Conservation (phyloP, 2,888 invertebrate genomes). For the Agonopterix subpropinquella region DNA sequence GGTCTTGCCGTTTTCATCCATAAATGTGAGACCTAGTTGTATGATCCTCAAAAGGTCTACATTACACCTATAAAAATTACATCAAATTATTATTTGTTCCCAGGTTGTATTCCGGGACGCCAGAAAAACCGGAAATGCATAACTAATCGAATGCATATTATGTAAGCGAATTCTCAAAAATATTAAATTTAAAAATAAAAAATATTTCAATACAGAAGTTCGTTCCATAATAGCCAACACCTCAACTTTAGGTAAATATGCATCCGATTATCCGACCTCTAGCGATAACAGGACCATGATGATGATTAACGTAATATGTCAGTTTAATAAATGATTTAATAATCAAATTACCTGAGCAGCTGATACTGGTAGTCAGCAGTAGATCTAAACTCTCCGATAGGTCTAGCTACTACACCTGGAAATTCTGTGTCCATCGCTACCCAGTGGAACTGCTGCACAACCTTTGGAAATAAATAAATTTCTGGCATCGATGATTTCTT, state of each 20-base stretch:
- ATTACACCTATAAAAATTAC: constrained; percentile 80
- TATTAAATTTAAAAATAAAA: too few relatives aligned
- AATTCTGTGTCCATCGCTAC: constrained; percentile 99
- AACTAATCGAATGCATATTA: too few relatives aligned
- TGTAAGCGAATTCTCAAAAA: too few relatives aligned
- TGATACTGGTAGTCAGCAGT: constrained; percentile 97
- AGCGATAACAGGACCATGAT: too few relatives aligned
- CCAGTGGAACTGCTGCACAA: constrained; percentile 89
- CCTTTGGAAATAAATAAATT: constrained; percentile 37
- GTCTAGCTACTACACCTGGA: constrained; percentile 97
- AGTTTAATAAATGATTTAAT: too few relatives aligned
- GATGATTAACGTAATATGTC: too few relatives aligned
- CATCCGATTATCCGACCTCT: too few relatives aligned
- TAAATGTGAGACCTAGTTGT: constrained; percentile 96
- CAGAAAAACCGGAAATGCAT: too few relatives aligned
- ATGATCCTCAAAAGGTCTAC: constrained; percentile 98
- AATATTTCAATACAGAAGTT: too few relatives aligned
- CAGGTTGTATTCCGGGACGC: too few relatives aligned
- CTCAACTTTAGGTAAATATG: too few relatives aligned
- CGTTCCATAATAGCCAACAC: too few relatives aligned
- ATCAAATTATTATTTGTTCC: background rate
- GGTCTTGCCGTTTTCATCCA: constrained; percentile 97
- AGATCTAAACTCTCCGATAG: constrained; percentile 95
- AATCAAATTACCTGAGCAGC: constrained; percentile 77
- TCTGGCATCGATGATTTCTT: background rate